phyloP scores from a whole-genome alignment of 2,797 vertebrate genomes.

The Heterohyrax brucei region DNA sequence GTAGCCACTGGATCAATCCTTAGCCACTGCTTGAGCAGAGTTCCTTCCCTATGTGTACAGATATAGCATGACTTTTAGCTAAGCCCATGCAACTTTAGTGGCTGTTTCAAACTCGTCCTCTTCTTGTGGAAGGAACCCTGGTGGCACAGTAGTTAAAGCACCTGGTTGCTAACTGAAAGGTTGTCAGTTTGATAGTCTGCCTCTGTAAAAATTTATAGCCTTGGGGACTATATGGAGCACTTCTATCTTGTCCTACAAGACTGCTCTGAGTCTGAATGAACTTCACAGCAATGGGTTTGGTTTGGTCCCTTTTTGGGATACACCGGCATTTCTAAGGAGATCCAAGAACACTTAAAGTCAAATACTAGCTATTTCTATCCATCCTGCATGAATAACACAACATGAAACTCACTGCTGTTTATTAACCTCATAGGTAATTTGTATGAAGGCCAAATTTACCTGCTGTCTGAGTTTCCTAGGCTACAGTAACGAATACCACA shows the following conservation, averaged over 20 bases:
- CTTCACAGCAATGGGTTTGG: too few species aligned
- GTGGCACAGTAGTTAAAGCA: background rate
- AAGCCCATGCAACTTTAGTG: background rate
- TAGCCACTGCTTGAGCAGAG: too few species aligned
- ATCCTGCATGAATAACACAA: background rate
- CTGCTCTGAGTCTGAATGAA: too few species aligned
- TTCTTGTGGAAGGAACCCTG: background rate
- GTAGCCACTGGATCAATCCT: too few species aligned
- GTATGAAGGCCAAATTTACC: slow-evolving; percentile 18
- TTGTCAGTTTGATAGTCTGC: background rate
- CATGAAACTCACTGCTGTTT: background rate
- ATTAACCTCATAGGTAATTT: slow-evolving; percentile 21
- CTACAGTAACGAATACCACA: too few species aligned
- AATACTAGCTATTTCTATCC: background rate
- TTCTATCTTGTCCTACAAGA: too few species aligned
- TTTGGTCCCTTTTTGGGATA: background rate
- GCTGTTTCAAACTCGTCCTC: slow-evolving; percentile 36
- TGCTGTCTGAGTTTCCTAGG: too few species aligned
- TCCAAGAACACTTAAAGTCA: background rate
- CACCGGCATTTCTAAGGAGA: background rate
- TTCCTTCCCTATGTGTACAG: too few species aligned
- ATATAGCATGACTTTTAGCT: slow-evolving; percentile 7
- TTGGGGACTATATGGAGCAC: background rate
- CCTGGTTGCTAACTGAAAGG: background rate
- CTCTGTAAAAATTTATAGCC: background rate